Evolutionary conservation across 2,888 invertebrate species (phyloP).

Genomic region (Callimorpha dominula): DNA sequence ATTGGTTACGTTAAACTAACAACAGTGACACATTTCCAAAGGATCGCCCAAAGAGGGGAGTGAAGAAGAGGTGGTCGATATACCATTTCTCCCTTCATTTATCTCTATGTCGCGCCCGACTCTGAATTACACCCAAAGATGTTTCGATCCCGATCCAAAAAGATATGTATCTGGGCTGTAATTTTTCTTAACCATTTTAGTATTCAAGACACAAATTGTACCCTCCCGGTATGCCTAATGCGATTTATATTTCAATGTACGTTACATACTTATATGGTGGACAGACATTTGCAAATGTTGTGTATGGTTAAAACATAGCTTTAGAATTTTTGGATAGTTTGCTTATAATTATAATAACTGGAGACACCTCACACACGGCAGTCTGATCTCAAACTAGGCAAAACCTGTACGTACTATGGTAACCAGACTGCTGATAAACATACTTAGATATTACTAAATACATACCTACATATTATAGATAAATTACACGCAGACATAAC

Average conservation of each 20-base stretch:
- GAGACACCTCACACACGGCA: too few species aligned
- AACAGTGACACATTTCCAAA: constrained; percentile 58
- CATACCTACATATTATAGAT: too few species aligned
- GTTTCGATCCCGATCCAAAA: constrained; percentile 67
- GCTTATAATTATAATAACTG: neutral
- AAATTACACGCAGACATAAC: too few species aligned
- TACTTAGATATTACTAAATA: too few species aligned
- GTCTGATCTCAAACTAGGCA: too few species aligned
- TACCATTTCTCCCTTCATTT: constrained; percentile 65
- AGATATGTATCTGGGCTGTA: constrained; percentile 76
- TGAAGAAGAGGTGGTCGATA: constrained; percentile 47
- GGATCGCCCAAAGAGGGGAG: constrained; percentile 51
- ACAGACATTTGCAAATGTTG: constrained; percentile 11
- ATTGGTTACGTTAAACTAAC: constrained; percentile 49
- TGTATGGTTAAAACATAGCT: constrained; percentile 1
- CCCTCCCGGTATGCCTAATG: constrained; percentile 67
- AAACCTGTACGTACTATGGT: too few species aligned
- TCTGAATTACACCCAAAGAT: constrained; percentile 71
- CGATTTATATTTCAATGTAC: constrained; percentile 55
- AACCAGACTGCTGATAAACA: too few species aligned
- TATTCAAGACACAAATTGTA: constrained; percentile 72
- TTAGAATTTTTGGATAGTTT: neutral
- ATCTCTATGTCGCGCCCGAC: constrained; percentile 65
- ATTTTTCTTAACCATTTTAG: constrained; percentile 76
- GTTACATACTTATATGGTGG: constrained; percentile 27